Base-by-base conservation (phyloP, 2,113 vertebrate genomes). In the Plecotus auritus region DNA sequence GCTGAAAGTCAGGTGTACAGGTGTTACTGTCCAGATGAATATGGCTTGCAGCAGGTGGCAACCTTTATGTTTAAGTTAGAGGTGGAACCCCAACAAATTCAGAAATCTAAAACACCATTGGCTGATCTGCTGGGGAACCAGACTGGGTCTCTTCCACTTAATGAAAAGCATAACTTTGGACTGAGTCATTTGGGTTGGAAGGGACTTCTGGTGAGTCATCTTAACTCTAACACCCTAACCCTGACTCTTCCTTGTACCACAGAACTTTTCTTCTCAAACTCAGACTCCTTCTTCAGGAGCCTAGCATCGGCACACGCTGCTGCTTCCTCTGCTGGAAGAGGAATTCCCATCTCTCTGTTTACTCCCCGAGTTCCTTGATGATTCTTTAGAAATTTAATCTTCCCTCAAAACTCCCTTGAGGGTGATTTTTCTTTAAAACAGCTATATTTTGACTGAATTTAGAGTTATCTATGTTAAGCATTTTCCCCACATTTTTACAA, bases 131-230 rank as follows among this genome's bases (percentile, higher is more conserved):
- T 97, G 93, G 96, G 95, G 96, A 96, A 74, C 96, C 94, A 97
- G 96, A 51, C 95, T 92, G 83, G 88, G 97, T 95, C 96, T 95
- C 16, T 92, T 97, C 96, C 95, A 96, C 80, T 96, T 96, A 97
- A 96, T 86, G 92, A 97, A 96, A 97, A 87, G 84, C 88, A 42
- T 73, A 3, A 76, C 96, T 95, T 97, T 96, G 74, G 42, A 18
- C 97, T 96, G 97, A 98, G 97, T 93, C 98, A 95, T 16, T 88
- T 72, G 94, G 97, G 97, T 73, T 98, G 98, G 97, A 98, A 98
- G 90, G 97, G 97, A 98, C 97, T 97, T 97, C 95, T 98, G 97
- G 96, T 98, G 98, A 98, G 98, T 98, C 98, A 97, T 97, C 90
- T 82, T 97, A 96, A 97, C 96, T 96, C 96, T 96, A 97, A 98